Evolutionary conservation across 2,888 invertebrate genomes (phyloP), one percentile per base, ranked within the genome.

Genomic region (Catonia carolina): DNA sequence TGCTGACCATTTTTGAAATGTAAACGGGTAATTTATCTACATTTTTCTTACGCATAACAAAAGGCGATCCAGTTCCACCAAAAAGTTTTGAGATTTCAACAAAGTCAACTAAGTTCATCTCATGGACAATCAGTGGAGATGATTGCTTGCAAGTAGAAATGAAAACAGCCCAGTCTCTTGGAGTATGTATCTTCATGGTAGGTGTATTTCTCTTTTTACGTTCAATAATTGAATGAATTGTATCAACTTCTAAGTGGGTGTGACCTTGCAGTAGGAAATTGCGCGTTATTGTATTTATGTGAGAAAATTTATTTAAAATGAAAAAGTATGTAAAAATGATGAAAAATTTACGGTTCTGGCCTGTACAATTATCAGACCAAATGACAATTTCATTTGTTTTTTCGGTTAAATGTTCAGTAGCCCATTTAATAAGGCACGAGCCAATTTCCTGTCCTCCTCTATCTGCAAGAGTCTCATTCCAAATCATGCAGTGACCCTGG

Each of bases 381-480:
- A 53, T 17, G 20, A 39, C 37, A 27, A 53, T 45, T 53, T 45
- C 53, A 22, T 53, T 42, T 10, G 37, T 27, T 15, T 53, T 12
- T n/a, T 36, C 35, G 22, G 56, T 35, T 36, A 56, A 23, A 39
- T 33, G 51, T 2, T 51, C 49, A 18, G n/a, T 42, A 37, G 54
- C 55, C 51, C 63, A 65, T 60, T 65, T 64, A 6, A 63, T 27
- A 14, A 66, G 27, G 12, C 59, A 50, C 50, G 65, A 65, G 8
- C 61, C 62, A 33, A 66, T 65, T 62, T 64, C 61, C 56, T 65
- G 61, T 14, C 54, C 64, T n/a, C 64, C 64, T 31, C 62, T 53
- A 18, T 60, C 63, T 31, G 60, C 50, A 45, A 55, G 49, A 8
- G 59, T 58, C 55, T 64, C 62, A 47, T 65, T 62, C 62, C 63